Evolutionary conservation across 2,888 invertebrate genomes (phyloP).

Genomic region (Mythimna impura): DNA sequence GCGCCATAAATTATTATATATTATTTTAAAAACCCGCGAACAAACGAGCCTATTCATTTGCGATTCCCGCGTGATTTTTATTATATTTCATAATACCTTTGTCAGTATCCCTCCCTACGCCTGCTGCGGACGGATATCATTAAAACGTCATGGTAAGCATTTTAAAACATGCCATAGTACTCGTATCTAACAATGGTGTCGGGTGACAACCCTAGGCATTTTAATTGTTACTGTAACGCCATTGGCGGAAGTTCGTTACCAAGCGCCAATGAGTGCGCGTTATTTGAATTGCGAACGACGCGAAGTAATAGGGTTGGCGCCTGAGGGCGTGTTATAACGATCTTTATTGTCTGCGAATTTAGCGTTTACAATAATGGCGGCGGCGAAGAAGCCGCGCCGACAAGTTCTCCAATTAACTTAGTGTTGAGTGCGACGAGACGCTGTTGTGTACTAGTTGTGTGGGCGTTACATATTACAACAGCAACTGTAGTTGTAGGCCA

Average conservation of each 20-base stretch:
- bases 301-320: constrained; percentile 74
- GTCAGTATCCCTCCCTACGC: constrained; percentile 51
- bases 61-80: constrained; percentile 64
- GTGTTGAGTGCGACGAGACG: constrained; percentile 67
- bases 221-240: constrained; percentile 77
- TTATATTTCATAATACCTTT: constrained; percentile 70
- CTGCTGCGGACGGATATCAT: constrained; percentile 78
- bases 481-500: constrained; percentile 11
- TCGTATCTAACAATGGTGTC: constrained; percentile 71
- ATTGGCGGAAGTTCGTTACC: constrained; percentile 82
- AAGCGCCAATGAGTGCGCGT: constrained; percentile 77
- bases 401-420: constrained; percentile 72
- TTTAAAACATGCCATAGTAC: constrained; percentile 70
- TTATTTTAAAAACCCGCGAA: constrained; percentile 72
- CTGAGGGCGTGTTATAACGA: constrained; percentile 81
- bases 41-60: constrained; percentile 75
- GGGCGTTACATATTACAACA: constrained; percentile 35
- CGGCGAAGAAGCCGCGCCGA: constrained; percentile 47
- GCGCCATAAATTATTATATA: constrained; percentile 72
- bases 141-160: constrained; percentile 69
- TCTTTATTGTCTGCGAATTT: constrained; percentile 80
- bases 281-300: constrained; percentile 77
- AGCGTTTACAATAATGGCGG: constrained; percentile 72
- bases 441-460: constrained; percentile 50
- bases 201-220: constrained; percentile 74